Percentiles rank a stretch among this genome's conserved stretches.
phyloP scores from a whole-genome alignment of 2,113 vertebrate genomes.

The Corythornis cristatus region DNA sequence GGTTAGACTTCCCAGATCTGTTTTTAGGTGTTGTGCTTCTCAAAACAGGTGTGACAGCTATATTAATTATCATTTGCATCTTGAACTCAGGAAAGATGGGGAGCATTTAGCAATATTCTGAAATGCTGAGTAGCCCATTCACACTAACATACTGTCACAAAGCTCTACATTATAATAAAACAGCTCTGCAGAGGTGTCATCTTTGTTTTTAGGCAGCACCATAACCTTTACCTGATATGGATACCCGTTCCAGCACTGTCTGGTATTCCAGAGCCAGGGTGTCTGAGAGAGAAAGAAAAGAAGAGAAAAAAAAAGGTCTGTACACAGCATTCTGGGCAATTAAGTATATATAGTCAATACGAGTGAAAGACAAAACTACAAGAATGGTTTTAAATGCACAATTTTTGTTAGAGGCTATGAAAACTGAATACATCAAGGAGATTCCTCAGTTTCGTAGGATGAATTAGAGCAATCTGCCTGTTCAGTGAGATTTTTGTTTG shows the following conservation, averaged over 20 bases:
- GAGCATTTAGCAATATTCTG: neutral
- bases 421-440: neutral
- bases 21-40: neutral
- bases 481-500: neutral
- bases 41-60: neutral
- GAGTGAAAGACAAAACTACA: neutral
- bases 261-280: slow-evolving; percentile 95
- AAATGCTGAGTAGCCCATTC: neutral
- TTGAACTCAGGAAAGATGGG: neutral
- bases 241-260: slow-evolving; percentile 96
- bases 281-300: slow-evolving; percentile 75
- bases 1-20: neutral
- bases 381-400: neutral
- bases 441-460: neutral
- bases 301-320: neutral
- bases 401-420: neutral
- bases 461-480: neutral
- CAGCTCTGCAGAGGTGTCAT: neutral
- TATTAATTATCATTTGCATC: neutral
- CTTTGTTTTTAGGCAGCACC: neutral
- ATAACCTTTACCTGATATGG: slow-evolving; percentile 90
- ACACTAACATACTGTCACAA: neutral
- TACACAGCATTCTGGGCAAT: neutral
- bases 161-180: neutral
- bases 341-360: neutral